Percentiles rank a stretch among this genome's conserved stretches.
These are phyloP conservation scores for Sclerurus mexicanus DNA, from an alignment of 2,113 vertebrate species.

Conservation along the genomic window DNA sequence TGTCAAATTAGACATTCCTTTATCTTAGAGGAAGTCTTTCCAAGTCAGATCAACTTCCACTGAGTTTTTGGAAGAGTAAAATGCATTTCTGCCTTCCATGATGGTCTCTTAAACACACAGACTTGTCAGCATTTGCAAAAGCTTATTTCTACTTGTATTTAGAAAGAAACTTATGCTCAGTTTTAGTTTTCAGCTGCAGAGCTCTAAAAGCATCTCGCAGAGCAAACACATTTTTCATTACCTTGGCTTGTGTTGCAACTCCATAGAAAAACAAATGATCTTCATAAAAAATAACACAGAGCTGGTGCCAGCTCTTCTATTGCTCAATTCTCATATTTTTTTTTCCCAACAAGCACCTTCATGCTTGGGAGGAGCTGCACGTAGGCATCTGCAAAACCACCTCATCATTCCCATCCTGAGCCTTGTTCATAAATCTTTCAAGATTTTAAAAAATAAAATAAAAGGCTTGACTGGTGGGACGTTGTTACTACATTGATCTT, in stretches of 20 bases:
- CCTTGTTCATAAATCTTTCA: not conserved
- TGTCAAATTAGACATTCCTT: not conserved
- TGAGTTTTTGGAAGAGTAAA: not conserved
- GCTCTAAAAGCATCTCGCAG: not conserved
- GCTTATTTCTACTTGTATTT: not conserved
- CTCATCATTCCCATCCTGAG: not conserved
- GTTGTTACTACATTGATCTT: accelerated
- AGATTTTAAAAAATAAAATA: not conserved
- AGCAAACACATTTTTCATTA: not conserved
- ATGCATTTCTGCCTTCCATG: not conserved
- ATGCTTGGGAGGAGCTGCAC: not conserved
- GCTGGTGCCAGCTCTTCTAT: not conserved
- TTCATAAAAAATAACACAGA: not conserved
- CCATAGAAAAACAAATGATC: conserved; percentile 6
- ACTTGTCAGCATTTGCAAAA: not conserved
- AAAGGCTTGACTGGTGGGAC: not conserved
- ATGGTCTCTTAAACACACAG: not conserved
- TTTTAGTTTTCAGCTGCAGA: not conserved
- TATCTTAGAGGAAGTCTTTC: not conserved
- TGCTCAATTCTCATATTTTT: not conserved
- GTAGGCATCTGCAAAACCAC: not conserved
- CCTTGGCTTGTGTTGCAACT: not conserved
- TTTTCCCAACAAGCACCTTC: conserved; percentile 28
- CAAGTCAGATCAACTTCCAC: not conserved
- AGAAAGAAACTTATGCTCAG: not conserved